Evolutionary conservation across 2,113 vertebrate genomes (phyloP).

Genomic region (Misgurnus mizolepis): DNA sequence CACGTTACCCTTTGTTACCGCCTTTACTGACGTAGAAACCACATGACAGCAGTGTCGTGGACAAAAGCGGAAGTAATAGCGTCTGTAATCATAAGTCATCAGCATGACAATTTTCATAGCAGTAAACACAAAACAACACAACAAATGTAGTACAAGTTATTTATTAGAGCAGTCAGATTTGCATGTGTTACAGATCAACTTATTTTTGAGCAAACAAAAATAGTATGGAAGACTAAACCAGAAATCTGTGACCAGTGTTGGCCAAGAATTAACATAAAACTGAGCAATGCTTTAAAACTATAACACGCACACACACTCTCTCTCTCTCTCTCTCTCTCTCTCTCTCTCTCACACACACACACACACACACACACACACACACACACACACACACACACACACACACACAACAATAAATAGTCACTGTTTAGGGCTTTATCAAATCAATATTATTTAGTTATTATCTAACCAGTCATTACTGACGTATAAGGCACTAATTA

Average conservation of each 20-base stretch:
- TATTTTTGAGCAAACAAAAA: neutral
- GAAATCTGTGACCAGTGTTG: neutral
- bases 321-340: neutral
- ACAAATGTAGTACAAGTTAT: slow-evolving; percentile 33
- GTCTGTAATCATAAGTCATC: no score
- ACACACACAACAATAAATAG: slow-evolving; percentile 18
- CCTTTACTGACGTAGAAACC: no score
- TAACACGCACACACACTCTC: slow-evolving; percentile 22
- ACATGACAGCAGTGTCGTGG: no score
- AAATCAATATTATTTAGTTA: neutral
- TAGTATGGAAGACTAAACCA: neutral
- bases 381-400: neutral
- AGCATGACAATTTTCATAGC: neutral
- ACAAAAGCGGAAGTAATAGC: no score
- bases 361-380: slow-evolving; percentile 13
- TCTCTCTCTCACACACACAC: slow-evolving; percentile 12
- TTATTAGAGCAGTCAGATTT: slow-evolving; percentile 37
- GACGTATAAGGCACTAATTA: slow-evolving; percentile 19
- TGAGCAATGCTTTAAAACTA: slow-evolving; percentile 25
- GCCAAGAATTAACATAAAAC: neutral
- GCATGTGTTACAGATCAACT: slow-evolving; percentile 1
- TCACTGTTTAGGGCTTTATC: neutral
- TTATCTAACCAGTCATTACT: neutral
- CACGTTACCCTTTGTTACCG: no score
- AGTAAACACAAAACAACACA: neutral